Evolutionary conservation across 2,113 vertebrate genomes (phyloP).

Genomic region (Peromyscus polionotus): DNA sequence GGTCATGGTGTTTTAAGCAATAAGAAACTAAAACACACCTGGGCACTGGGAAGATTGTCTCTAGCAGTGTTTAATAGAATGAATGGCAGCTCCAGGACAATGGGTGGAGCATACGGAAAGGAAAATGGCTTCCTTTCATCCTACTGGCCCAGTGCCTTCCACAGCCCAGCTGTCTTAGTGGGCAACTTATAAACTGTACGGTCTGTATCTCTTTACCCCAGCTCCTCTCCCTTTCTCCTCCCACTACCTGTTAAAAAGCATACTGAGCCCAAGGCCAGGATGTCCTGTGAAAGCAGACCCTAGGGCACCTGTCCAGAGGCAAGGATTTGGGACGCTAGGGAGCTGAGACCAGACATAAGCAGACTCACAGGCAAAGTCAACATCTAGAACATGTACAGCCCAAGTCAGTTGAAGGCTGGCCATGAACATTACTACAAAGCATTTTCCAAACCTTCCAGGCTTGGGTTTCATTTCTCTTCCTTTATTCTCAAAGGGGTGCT

Average conservation of each 20-base stretch:
- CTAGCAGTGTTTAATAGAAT: conserved; percentile 24
- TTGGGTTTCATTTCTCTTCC: conserved; percentile 56
- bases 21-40: not conserved
- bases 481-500: conserved; percentile 50
- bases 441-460: conserved; percentile 52
- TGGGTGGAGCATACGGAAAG: not conserved
- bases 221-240: not conserved
- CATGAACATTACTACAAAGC: conserved; percentile 46
- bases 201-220: not conserved
- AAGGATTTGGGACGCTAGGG: not conserved
- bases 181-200: conserved; percentile 46
- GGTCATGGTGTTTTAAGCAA: not conserved
- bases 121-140: conserved; percentile 63
- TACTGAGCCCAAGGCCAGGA: not conserved
- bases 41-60: not conserved
- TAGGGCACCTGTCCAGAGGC: not conserved
- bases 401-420: not conserved
- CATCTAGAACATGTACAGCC: not conserved
- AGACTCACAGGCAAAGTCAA: not conserved
- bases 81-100: not conserved
- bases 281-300: not conserved
- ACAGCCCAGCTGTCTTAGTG: not conserved
- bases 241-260: not conserved
- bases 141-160: conserved; percentile 37
- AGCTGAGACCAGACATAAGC: not conserved